Conservation (phyloP, 2,797 vertebrate species). For the Siniperca scherzeri region DNA sequence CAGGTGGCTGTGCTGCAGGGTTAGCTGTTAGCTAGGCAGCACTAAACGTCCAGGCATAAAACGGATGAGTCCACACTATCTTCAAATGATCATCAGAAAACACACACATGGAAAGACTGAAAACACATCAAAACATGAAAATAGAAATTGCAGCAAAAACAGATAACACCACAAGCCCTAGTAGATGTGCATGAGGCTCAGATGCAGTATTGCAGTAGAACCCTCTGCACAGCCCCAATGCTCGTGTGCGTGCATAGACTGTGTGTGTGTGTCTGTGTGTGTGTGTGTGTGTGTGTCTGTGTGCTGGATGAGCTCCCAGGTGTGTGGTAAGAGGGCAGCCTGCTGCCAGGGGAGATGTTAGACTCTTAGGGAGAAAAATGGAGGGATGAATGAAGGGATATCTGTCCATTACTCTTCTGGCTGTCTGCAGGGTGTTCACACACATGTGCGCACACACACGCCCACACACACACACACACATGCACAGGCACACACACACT, state of each 20-base stretch:
- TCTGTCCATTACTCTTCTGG: constrained; percentile 58
- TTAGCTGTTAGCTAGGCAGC: constrained; percentile 21
- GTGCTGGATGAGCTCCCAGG: constrained; percentile 59
- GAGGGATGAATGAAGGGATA: constrained; percentile 57
- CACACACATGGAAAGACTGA: background rate
- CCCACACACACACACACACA: constrained; percentile 6
- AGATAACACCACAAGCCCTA: background rate
- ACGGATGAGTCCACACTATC: too few species aligned
- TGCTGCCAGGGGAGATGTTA: constrained; percentile 63
- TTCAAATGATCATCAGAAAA: constrained; percentile 7
- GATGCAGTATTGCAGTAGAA: constrained; percentile 22
- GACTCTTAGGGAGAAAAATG: constrained; percentile 45
- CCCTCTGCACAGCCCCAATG: background rate
- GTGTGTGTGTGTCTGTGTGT: constrained; percentile 21
- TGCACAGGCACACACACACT: constrained; percentile 4
- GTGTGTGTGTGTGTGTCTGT: constrained; percentile 29
- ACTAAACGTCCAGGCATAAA: background rate
- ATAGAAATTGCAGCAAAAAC: background rate
- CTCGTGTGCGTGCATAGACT: background rate
- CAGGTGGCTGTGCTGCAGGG: constrained; percentile 37
- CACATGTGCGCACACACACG: background rate
- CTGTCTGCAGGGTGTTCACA: constrained; percentile 36
- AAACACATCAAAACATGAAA: background rate
- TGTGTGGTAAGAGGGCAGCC: constrained; percentile 60
- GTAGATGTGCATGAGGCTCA: constrained; percentile 1